Percentiles rank a stretch among this genome's conserved stretches.
phyloP scores from a whole-genome alignment of 2,113 vertebrate species.

The Heptranchias perlo region DNA sequence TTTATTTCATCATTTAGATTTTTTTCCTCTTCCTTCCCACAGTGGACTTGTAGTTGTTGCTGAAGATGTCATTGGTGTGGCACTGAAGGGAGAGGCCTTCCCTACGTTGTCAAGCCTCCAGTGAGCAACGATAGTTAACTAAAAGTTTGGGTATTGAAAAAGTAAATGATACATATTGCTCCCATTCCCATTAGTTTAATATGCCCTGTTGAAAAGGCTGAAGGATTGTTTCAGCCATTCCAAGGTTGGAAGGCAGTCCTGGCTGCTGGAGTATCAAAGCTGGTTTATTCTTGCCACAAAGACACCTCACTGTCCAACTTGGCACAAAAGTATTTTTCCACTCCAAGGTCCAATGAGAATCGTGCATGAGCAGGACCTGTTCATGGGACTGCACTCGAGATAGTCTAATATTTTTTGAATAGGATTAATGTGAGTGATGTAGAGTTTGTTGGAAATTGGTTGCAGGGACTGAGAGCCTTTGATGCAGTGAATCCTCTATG shows the following conservation, averaged over 20 bases:
- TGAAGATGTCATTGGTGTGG: too few relatives aligned
- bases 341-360: not conserved
- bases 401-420: not conserved
- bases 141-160: not conserved
- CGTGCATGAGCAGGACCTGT: not conserved
- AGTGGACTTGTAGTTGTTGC: too few relatives aligned
- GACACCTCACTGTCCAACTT: not conserved
- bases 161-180: not conserved
- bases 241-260: too few relatives aligned
- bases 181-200: not conserved
- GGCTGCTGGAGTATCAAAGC: not conserved
- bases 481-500: not conserved
- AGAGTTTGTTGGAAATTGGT: not conserved
- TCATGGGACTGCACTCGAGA: not conserved
- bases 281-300: not conserved
- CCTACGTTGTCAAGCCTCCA: too few relatives aligned
- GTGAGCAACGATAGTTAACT: too few relatives aligned
- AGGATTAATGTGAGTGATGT: not conserved
- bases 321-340: not conserved
- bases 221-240: not conserved
- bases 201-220: not conserved
- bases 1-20: too few relatives aligned
- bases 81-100: too few relatives aligned
- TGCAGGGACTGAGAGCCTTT: not conserved
- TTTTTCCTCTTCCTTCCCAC: too few relatives aligned